Evolutionary conservation across 2,888 invertebrate genomes (phyloP).

Genomic region (Mythimna lalbum): DNA sequence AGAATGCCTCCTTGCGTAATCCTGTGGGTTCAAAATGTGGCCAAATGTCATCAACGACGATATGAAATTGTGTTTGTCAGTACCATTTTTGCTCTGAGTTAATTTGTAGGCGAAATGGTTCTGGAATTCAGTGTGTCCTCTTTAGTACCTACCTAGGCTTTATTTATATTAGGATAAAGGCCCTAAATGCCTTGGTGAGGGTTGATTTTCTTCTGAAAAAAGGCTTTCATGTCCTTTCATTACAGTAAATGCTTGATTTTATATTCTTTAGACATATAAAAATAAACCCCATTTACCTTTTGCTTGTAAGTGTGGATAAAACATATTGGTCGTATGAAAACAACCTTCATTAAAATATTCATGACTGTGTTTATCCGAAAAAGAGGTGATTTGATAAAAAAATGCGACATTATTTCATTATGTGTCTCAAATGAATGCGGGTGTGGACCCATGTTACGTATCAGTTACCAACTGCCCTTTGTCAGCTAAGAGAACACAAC

Average conservation of each 20-base stretch:
- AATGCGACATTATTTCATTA: slow-evolving; percentile 49
- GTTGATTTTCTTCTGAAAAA: slow-evolving; percentile 5
- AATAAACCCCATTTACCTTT: slow-evolving; percentile 20
- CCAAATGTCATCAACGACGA: slow-evolving; percentile 9
- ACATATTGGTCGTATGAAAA: slow-evolving; percentile 25
- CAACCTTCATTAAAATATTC: slow-evolving; percentile 33
- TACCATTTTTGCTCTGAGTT: slow-evolving; percentile 15
- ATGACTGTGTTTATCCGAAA: slow-evolving; percentile 14
- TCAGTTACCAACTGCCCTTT: slow-evolving; percentile 64
- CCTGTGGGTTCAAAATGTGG: slow-evolving; percentile 36
- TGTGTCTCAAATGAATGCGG: slow-evolving; percentile 58
- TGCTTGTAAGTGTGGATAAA: slow-evolving; percentile 27
- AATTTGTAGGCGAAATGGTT: neutral
- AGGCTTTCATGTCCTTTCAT: slow-evolving; percentile 18
- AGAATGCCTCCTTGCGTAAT: slow-evolving; percentile 53
- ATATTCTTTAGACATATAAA: slow-evolving; percentile 24
- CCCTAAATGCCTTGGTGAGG: neutral
- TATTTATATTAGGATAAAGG: slow-evolving; percentile 9
- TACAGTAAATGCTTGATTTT: slow-evolving; percentile 23
- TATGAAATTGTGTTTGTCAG: slow-evolving; percentile 21
- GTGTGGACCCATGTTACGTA: slow-evolving; percentile 67
- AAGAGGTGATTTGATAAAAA: slow-evolving; percentile 37
- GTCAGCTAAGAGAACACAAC: slow-evolving; percentile 44
- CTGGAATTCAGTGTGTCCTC: neutral
- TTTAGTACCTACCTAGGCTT: neutral